Percentiles rank a stretch among this genome's conserved stretches.
phyloP scores from a whole-genome alignment of 2,113 vertebrate genomes.

The Corythoichthys intestinalis region DNA sequence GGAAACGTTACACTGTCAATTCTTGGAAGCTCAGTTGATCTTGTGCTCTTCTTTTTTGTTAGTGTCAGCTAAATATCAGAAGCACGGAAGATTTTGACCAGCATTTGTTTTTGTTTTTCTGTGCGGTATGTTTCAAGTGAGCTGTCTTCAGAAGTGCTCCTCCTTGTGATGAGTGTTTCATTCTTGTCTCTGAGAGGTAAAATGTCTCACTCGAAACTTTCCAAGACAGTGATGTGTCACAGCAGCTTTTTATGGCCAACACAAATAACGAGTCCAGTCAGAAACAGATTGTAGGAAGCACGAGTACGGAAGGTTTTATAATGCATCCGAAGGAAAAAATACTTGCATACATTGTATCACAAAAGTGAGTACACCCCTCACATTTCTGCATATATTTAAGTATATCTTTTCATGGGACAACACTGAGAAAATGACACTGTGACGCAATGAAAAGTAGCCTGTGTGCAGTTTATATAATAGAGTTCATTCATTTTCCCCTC shows the following conservation, averaged over 20 bases:
- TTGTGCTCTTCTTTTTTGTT: constrained; percentile 25
- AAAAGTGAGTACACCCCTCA: no score
- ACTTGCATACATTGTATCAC: neutral
- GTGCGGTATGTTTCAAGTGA: constrained; percentile 48
- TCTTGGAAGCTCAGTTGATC: constrained; percentile 21
- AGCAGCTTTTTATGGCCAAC: constrained; percentile 40
- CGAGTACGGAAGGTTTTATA: constrained; percentile 22
- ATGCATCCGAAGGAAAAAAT: constrained; percentile 23
- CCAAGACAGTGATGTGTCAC: constrained; percentile 53
- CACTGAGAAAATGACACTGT: no score
- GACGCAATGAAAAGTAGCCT: no score
- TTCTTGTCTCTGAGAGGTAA: constrained; percentile 50
- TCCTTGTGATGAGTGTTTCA: constrained; percentile 65
- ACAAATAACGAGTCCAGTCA: constrained; percentile 32
- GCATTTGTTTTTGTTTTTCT: constrained; percentile 33
- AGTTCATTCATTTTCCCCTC: no score
- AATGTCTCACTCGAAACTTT: constrained; percentile 30
- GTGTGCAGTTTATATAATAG: no score
- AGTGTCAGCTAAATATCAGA: constrained; percentile 39
- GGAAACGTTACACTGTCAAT: constrained; percentile 23
- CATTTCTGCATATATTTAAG: no score
- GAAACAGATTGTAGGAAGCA: constrained; percentile 24
- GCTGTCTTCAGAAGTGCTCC: constrained; percentile 47
- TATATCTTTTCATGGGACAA: no score
- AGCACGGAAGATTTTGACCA: constrained; percentile 30